These are phyloP conservation scores for Lepus townsendii DNA, from an alignment of 2,797 vertebrate genomes.

Conservation along the genomic window DNA sequence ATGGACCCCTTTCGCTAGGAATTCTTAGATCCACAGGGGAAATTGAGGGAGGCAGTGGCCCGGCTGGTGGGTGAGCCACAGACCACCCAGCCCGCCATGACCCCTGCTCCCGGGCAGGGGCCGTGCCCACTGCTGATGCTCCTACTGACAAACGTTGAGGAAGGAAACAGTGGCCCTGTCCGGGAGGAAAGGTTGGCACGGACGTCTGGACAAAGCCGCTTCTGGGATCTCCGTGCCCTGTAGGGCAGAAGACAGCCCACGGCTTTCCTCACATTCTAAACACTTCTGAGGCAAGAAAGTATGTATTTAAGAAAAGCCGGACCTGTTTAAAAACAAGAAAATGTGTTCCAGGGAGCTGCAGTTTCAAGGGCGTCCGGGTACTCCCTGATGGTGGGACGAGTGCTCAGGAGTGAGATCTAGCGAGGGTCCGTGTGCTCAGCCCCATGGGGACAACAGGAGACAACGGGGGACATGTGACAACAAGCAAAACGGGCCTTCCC, in stretches of 20 bases:
- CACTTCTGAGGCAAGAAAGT: background rate
- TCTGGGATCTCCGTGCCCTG: background rate
- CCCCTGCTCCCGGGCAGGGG: background rate
- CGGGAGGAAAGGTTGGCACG: background rate
- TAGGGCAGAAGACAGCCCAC: background rate
- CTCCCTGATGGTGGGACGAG: too few species aligned
- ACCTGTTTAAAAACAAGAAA: background rate
- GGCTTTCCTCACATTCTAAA: background rate
- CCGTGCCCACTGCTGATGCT: background rate
- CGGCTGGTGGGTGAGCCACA: background rate
- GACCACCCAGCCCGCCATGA: too few species aligned
- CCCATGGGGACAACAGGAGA: too few species aligned
- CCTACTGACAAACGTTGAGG: background rate
- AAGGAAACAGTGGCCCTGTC: background rate
- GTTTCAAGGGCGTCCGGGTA: background rate
- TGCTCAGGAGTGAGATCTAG: too few species aligned
- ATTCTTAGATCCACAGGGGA: background rate
- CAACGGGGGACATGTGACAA: background rate
- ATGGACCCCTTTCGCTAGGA: background rate
- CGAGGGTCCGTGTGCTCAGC: background rate
- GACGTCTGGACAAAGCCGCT: background rate
- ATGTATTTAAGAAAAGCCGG: background rate
- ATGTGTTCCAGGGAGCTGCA: background rate
- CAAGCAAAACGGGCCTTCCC: background rate
- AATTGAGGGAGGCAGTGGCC: background rate